phyloP scores from a whole-genome alignment of 2,113 vertebrate species.

The Eira barbara region DNA sequence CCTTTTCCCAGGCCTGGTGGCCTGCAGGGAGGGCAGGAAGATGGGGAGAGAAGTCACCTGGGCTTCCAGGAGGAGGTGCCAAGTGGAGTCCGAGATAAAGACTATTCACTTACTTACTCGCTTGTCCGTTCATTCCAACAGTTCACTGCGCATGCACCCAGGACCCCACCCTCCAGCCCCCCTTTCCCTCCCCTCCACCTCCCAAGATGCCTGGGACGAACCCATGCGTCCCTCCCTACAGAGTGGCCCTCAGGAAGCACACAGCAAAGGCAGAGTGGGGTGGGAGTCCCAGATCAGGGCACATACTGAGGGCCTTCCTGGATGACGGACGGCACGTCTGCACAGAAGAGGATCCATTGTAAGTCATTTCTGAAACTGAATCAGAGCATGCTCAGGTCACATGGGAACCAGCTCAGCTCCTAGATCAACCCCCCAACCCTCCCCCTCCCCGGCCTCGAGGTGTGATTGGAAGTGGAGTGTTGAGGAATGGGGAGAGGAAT shows the following conservation, averaged over 20 bases:
- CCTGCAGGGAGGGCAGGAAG: background rate
- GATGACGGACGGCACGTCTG: conserved; percentile 90
- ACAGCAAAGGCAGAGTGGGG: background rate
- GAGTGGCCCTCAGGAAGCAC: background rate
- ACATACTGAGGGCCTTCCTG: conserved; percentile 95
- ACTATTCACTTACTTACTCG: background rate
- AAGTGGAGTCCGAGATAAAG: background rate
- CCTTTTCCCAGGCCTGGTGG: background rate
- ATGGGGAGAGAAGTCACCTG: background rate
- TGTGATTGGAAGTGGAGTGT: background rate
- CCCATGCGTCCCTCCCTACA: background rate
- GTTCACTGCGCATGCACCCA: background rate
- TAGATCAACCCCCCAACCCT: too few relatives aligned
- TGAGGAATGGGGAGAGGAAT: background rate
- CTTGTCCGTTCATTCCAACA: background rate
- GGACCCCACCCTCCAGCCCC: background rate
- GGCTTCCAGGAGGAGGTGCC: background rate
- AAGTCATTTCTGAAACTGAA: conserved; percentile 88
- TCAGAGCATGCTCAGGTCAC: background rate
- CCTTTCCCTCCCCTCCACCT: background rate
- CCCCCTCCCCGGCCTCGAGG: too few relatives aligned
- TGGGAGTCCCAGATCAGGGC: background rate
- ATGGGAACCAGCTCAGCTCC: background rate
- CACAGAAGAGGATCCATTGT: conserved; percentile 90
- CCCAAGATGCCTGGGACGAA: background rate